A percentile compares a stretch with the other conserved stretches of the same genome.
Evolutionary conservation across 2,888 invertebrate species (phyloP).

Genomic region (Patella pellucida): DNA sequence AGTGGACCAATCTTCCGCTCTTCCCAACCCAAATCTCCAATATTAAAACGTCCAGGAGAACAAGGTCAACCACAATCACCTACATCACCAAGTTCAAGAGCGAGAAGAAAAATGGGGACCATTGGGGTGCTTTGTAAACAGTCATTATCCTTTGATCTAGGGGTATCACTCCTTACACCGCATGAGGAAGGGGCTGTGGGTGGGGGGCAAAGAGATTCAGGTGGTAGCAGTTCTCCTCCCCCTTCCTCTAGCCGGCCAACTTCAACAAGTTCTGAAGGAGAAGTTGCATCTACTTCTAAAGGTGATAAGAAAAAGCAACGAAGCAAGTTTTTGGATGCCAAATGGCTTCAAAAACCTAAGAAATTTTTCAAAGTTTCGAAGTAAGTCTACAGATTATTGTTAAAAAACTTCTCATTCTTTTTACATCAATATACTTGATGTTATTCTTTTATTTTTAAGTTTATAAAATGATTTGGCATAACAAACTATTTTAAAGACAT

Average conservation of each 20-base stretch:
- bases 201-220: conserved; percentile 14
- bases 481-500: too few relatives aligned
- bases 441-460: too few relatives aligned
- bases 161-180: conserved; percentile 47
- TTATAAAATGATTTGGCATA: too few relatives aligned
- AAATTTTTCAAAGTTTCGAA: conserved; percentile 69
- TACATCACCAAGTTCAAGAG: conserved; percentile 39
- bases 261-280: conserved; percentile 50
- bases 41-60: conserved; percentile 19
- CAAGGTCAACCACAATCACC: conserved; percentile 26
- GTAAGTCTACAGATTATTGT: conserved; percentile 50
- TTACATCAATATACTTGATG: too few relatives aligned
- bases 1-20: conserved; percentile 25
- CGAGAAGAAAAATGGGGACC: conserved; percentile 59
- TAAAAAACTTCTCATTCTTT: neutral
- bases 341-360: conserved; percentile 65
- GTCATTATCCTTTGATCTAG: conserved; percentile 64
- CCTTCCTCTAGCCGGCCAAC: conserved; percentile 26
- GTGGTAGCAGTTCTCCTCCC: conserved; percentile 14
- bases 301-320: conserved; percentile 54
- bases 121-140: conserved; percentile 66
- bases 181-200: conserved; percentile 17
- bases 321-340: conserved; percentile 57
- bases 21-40: conserved; percentile 18
- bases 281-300: conserved; percentile 35